Percentiles rank a stretch among this genome's conserved stretches.
Evolutionary conservation across 2,888 invertebrate species (phyloP).

Genomic region (Zaprionus lineosus): DNA sequence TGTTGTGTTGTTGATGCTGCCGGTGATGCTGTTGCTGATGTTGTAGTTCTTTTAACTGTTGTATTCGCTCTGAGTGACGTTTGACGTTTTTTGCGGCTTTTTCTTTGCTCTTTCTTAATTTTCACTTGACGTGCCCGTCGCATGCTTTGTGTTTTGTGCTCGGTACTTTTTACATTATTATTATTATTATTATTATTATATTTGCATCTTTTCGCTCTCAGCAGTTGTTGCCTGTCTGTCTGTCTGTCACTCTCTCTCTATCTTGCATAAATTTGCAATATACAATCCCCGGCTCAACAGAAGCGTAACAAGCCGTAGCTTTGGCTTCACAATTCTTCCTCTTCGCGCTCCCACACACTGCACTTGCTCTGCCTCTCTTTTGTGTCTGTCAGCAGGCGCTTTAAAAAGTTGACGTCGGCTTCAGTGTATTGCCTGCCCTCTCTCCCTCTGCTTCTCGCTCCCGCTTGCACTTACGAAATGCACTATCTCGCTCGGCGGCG

Average conservation of each 20-base stretch:
- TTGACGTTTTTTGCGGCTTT: slow-evolving; percentile 33
- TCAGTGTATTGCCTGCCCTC: slow-evolving; percentile 41
- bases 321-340: not conserved
- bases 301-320: slow-evolving; percentile 38
- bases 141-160: slow-evolving; percentile 44
- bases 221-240: slow-evolving; percentile 4
- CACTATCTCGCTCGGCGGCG: slow-evolving; percentile 37
- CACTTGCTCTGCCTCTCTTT: not conserved
- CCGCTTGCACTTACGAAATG: slow-evolving; percentile 6
- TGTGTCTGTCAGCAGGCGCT: slow-evolving; percentile 45
- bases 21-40: slow-evolving; percentile 65
- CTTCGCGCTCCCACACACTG: not conserved
- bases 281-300: slow-evolving; percentile 34
- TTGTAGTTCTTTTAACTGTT: slow-evolving; percentile 57
- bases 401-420: slow-evolving; percentile 43
- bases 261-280: slow-evolving; percentile 24
- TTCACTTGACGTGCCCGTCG: slow-evolving; percentile 71
- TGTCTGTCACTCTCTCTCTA: slow-evolving; percentile 4
- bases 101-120: slow-evolving; percentile 60
- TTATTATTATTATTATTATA: slow-evolving; percentile 75
- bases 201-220: slow-evolving; percentile 59
- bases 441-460: slow-evolving; percentile 19
- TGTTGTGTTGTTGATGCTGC: no score
- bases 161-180: slow-evolving; percentile 43
- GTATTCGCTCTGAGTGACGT: slow-evolving; percentile 29